Base-by-base conservation (phyloP, 1,140 invertebrate genomes). In the Contarinia nasturtii region DNA sequence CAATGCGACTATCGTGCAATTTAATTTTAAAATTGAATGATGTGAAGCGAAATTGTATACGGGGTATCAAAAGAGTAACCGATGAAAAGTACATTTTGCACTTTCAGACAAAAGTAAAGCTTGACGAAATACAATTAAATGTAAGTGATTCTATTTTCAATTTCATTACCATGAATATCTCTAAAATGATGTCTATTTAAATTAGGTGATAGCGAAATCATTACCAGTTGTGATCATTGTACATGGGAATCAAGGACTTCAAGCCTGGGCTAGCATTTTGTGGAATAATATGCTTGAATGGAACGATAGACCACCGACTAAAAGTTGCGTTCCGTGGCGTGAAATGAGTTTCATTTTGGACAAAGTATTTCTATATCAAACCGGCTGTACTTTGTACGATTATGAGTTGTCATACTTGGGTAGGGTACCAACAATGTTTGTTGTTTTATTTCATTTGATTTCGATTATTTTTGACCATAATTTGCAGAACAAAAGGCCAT, bases 281-380 rank as follows among this genome's bases (percentile, higher is more conserved):
- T 94, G 90, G 89, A 88, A 94, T 61, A 94, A 94, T 65, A 86
- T 87, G 2, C 93, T 93, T 67, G 82, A 86, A 33, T 85, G 90
- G 52, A 79, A 82, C 19, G 86, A 84, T 0, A 65, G 88, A 2
- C 74, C 80, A 19, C 87, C 87, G 1, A 93, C 92, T 57, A 73
- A 72, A 7, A 86, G 91, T n/a, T n/a, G n/a, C n/a, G 82, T 80
- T 11, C 72, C 74, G 2, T 93, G 88, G 86, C 64, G 64, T n/a
- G 74, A 79, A 51, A 73, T 92, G 10, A 86, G 85, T 0, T 82
- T 90, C 52, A 85, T 87, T 0, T 66, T 94, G 0, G 86, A 83
- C 49, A 75, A 82, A 45, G 92, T 92, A 56, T 93, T 93, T 56
- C 73, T 75, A 47, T 75, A 79, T 1, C 76, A 79, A 1, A 89